Evolutionary conservation across 2,888 invertebrate genomes (phyloP), one percentile per base, ranked within the genome.

Genomic region (Pharmacophagus antenor): DNA sequence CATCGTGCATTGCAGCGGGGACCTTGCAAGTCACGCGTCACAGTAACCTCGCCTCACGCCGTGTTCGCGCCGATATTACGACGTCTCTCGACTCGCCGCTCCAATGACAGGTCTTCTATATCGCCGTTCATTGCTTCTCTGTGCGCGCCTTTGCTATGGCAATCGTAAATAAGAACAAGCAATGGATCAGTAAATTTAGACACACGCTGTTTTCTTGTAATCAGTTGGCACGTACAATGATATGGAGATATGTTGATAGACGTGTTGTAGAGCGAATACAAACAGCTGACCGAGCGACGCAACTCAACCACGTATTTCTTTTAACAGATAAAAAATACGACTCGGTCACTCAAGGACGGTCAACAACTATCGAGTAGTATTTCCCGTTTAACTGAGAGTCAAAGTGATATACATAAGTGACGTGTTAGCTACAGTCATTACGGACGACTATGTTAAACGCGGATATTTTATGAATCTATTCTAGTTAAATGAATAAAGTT

Each of bases 11-110:
- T 90, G 90, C 90, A 90, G 83, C 86, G 84, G 84, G 81, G 88
- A 89, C 90, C 90, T 90, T 89, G 90, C 90, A 89, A 90, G 89
- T 89, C 88, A 90, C 90, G 89, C 90, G 90, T 90, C 90, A 88
- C 85, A 83, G 82, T 88, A 89, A 89, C 90, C 89, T 89, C 89
- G 88, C 79, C 85, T 85, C 85, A 82, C 85, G 85, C 83, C 80
- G 85, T 87, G 83, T 84, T 85, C 82, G 79, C 74, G 67, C 79
- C 80, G 72, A 71, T 84, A 85, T 83, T 71, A 75, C 71, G 79
- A 70, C 78, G 74, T 74, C 73, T 67, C 65, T 72, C 76, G 70
- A 73, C 76, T 70, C 75, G 71, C 70, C 76, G 74, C 66, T 70
- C 71, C 72, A 67, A 70, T 67, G 70, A 68, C 67, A 63, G 65